phyloP scores from a whole-genome alignment of 1,140 invertebrate species.

The Meteorus sp. region DNA sequence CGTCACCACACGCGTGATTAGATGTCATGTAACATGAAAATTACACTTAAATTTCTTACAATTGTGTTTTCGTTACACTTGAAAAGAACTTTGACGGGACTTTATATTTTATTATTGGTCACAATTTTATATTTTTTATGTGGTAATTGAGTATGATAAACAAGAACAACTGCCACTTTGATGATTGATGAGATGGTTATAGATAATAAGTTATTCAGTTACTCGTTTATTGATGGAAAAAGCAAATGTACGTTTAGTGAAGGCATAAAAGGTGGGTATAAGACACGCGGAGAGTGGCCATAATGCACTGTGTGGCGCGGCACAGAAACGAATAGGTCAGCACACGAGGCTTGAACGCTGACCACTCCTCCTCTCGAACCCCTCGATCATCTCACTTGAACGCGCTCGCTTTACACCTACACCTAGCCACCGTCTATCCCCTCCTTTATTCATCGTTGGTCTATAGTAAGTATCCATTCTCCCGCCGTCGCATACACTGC shows the following conservation, averaged over 20 bases:
- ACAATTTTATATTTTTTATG: too few relatives aligned
- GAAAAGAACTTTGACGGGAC: too few relatives aligned
- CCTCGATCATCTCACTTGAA: conserved; percentile 32
- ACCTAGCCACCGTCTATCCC: conserved; percentile 30
- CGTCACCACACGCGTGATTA: too few relatives aligned
- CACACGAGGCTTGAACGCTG: conserved; percentile 55
- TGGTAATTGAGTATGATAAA: too few relatives aligned
- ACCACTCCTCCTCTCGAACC: conserved; percentile 54
- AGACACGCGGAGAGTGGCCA: conserved; percentile 48
- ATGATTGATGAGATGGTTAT: too few relatives aligned
- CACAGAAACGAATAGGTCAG: conserved; percentile 57
- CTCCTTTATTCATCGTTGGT: conserved; percentile 8
- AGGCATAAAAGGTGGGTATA: conserved; percentile 19
- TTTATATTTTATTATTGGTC: too few relatives aligned
- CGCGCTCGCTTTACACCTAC: conserved; percentile 52
- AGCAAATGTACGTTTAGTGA: not conserved
- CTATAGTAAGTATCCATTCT: conserved; percentile 16
- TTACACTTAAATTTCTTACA: too few relatives aligned
- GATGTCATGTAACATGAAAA: too few relatives aligned
- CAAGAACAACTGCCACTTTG: too few relatives aligned
- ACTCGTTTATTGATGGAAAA: too few relatives aligned
- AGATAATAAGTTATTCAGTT: too few relatives aligned
- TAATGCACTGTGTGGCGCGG: conserved; percentile 53
- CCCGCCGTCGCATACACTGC: conserved; percentile 3
- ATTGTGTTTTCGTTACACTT: too few relatives aligned